A percentile compares a stretch with the other conserved stretches of the same genome.
phyloP scores from a whole-genome alignment of 2,888 invertebrate genomes.

The Drosophila buzzatii region DNA sequence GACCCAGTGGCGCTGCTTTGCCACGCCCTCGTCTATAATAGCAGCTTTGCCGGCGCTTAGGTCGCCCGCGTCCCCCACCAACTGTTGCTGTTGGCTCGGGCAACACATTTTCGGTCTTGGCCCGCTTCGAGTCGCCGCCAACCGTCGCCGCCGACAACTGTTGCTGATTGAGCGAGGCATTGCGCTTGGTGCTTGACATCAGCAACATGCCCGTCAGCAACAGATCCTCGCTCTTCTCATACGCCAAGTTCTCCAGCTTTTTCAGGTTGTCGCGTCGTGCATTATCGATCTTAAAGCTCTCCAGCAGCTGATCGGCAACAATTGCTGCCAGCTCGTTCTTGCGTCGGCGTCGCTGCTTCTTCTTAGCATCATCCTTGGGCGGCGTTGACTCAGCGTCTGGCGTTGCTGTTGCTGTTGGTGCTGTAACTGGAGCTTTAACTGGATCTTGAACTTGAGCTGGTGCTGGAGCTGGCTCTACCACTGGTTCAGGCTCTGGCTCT shows the following conservation, averaged over 20 bases:
- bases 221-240: conserved; percentile 84
- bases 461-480: neutral
- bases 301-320: conserved; percentile 85
- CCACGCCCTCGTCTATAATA: conserved; percentile 76
- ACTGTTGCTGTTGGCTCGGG: conserved; percentile 11
- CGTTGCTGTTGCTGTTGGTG: neutral
- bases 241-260: conserved; percentile 84
- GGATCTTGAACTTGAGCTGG: neutral
- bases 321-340: conserved; percentile 85
- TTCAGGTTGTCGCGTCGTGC: conserved; percentile 84
- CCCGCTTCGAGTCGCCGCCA: conserved; percentile 32
- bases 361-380: conserved; percentile 63
- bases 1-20: conserved; percentile 66
- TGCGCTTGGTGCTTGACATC: conserved; percentile 85
- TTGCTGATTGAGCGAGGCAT: conserved; percentile 62
- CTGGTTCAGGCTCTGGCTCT: neutral
- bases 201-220: conserved; percentile 84
- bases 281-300: conserved; percentile 85
- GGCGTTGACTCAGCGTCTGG: neutral
- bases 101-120: conserved; percentile 19
- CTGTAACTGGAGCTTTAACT: neutral
- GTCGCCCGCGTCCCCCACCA: conserved; percentile 42
- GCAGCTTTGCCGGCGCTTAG: conserved; percentile 63
- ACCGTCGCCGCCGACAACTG: conserved; percentile 1
- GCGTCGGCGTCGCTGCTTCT: conserved; percentile 82